Evolutionary conservation across 2,888 invertebrate genomes (phyloP), one percentile per base, ranked within the genome.

Genomic region (Embidobia sp.): DNA sequence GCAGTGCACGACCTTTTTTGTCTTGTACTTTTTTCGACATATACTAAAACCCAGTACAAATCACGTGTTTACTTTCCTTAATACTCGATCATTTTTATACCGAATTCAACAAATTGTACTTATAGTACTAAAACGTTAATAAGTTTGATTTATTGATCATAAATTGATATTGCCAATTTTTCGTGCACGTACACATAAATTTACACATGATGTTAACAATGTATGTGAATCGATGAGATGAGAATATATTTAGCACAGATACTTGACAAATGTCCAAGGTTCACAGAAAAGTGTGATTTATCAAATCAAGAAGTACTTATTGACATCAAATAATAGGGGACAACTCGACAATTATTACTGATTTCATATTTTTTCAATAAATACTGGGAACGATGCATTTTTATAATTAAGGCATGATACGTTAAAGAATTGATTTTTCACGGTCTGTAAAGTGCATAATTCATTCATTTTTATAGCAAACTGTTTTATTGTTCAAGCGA

Each of bases 211-310:
- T 26, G 29, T 31, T 51, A 31, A 61, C 42, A 33, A 6, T 19
- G 10, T 31, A 49, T 48, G 19, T 31, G 35, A 53, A 49, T 7
- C 11, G 22, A n/a, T n/a, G n/a, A 51, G 31, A 33, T 57, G 57
- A 37, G 49, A 61, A 67, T 75, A 53, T 74, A 75, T 67, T 55
- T 51, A 55, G 37, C 61, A 27, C 53, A 64, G 66, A 61, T 59
- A 55, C 48, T 51, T 13, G 61, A 48, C 40, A 29, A 63, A 31
- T 49, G 75, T 70, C 69, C 76, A 76, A 76, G 69, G 76, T 76
- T 64, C 75, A 75, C 48, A 63, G 63, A 69, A 69, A 75, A 75
- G 53, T 69, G 51, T 19, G 55, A 69, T 57, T 75, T 75, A 75
- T 75, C 67, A 61, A 61, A 75, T 75, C 67, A 61, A 61, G 35